phyloP scores from a whole-genome alignment of 2,888 invertebrate species.

The Metallyticus violacea region DNA sequence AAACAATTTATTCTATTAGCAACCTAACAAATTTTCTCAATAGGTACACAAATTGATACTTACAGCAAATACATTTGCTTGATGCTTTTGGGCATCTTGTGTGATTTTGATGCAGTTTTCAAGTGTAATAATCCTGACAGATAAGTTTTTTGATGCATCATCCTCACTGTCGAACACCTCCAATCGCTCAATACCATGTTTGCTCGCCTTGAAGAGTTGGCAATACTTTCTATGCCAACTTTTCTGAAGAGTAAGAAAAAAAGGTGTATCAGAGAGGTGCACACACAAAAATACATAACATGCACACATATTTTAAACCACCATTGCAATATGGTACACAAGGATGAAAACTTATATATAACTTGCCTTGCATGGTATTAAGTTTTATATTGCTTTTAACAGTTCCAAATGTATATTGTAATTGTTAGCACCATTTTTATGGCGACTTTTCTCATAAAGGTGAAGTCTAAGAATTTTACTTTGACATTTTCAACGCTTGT shows the following conservation, averaged over 20 bases:
- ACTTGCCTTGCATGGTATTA: too few relatives aligned
- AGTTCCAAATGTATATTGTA: too few relatives aligned
- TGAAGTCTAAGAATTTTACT: not conserved
- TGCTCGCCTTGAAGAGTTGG: constrained; percentile 75
- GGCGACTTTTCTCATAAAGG: not conserved
- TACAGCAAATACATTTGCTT: constrained; percentile 52
- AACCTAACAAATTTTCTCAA: too few relatives aligned
- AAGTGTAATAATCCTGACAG: constrained; percentile 72
- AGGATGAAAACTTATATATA: too few relatives aligned
- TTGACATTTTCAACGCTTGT: not conserved
- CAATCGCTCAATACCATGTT: constrained; percentile 79
- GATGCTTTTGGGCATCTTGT: constrained; percentile 47
- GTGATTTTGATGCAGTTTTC: constrained; percentile 84
- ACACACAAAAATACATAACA: too few relatives aligned
- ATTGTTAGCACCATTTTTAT: not conserved
- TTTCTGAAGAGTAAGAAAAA: constrained; percentile 61
- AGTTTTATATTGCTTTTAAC: too few relatives aligned
- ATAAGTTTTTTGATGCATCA: constrained; percentile 59
- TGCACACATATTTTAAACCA: too few relatives aligned
- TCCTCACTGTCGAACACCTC: constrained; percentile 83
- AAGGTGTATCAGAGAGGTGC: not conserved
- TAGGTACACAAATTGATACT: constrained; percentile 38
- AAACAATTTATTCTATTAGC: too few relatives aligned
- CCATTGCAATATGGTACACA: too few relatives aligned
- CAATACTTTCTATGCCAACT: constrained; percentile 78